Conservation (phyloP, 2,888 invertebrate genomes). For the Cybosia mesomella region DNA sequence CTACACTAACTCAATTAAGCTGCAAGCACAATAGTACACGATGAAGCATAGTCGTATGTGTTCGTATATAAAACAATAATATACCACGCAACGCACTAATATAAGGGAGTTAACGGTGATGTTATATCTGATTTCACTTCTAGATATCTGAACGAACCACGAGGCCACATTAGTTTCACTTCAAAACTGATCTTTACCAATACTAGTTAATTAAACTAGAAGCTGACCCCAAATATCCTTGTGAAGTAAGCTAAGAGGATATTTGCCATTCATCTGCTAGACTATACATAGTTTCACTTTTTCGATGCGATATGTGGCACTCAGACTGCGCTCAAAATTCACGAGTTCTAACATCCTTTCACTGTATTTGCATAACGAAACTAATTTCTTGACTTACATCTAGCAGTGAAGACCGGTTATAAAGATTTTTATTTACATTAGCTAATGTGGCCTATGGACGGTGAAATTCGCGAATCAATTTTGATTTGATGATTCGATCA, state of each 20-base stretch:
- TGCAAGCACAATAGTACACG: too few species aligned
- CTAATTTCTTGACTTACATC: conserved; percentile 41
- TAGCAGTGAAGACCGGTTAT: conserved; percentile 35
- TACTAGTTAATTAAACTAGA: background rate
- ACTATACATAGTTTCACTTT: conserved; percentile 49
- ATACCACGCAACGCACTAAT: too few species aligned
- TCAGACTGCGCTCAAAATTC: conserved; percentile 47
- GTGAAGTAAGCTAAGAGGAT: background rate
- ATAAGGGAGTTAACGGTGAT: too few species aligned
- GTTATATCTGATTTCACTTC: background rate
- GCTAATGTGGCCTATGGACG: conserved; percentile 26
- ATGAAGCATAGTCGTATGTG: too few species aligned
- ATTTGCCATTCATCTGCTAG: background rate
- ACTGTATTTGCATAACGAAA: conserved; percentile 65
- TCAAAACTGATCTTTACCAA: background rate
- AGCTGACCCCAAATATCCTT: background rate
- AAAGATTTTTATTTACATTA: conserved; percentile 34
- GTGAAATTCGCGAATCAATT: conserved; percentile 17
- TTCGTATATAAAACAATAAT: too few species aligned
- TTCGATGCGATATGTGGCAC: conserved; percentile 36
- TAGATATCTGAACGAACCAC: background rate
- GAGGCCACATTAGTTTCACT: background rate
- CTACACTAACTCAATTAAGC: too few species aligned
- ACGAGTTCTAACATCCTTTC: conserved; percentile 59
- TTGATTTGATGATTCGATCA: conserved; percentile 8